Percentiles rank a stretch among this genome's conserved stretches.
Evolutionary conservation across 2,113 vertebrate genomes (phyloP).

Genomic region (Neotragus moschatus): DNA sequence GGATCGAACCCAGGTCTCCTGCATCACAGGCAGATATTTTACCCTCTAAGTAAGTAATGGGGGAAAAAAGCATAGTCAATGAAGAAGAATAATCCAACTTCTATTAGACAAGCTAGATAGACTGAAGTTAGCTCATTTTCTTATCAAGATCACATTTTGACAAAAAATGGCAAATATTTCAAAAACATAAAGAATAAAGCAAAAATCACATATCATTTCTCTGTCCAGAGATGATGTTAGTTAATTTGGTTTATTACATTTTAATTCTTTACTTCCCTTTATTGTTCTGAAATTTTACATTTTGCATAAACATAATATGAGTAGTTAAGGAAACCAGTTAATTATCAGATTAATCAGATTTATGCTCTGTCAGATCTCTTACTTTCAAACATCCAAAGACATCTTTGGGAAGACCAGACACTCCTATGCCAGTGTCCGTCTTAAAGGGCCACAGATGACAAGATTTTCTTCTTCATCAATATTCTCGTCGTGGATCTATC

Average conservation of each 20-base stretch:
- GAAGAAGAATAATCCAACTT: background rate
- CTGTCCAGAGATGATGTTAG: background rate
- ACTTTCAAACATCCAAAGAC: background rate
- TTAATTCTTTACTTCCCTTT: background rate
- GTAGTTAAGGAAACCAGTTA: background rate
- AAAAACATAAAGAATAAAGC: background rate
- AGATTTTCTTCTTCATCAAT: background rate
- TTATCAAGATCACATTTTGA: background rate
- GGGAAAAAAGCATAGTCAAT: background rate
- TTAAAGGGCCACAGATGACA: background rate
- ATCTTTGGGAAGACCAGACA: background rate
- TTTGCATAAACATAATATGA: background rate
- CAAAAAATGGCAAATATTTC: background rate
- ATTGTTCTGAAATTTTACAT: background rate
- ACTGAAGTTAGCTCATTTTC: conserved; percentile 24
- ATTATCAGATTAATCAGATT: background rate
- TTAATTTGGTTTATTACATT: background rate
- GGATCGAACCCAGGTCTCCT: no score
- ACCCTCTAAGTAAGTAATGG: background rate
- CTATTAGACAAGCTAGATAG: background rate
- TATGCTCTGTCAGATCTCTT: background rate
- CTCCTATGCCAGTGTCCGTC: background rate
- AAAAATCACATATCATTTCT: background rate
- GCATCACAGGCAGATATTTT: no score
- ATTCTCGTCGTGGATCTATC: background rate